phyloP scores from a whole-genome alignment of 2,113 vertebrate species.

The Bombycilla garrulus region DNA sequence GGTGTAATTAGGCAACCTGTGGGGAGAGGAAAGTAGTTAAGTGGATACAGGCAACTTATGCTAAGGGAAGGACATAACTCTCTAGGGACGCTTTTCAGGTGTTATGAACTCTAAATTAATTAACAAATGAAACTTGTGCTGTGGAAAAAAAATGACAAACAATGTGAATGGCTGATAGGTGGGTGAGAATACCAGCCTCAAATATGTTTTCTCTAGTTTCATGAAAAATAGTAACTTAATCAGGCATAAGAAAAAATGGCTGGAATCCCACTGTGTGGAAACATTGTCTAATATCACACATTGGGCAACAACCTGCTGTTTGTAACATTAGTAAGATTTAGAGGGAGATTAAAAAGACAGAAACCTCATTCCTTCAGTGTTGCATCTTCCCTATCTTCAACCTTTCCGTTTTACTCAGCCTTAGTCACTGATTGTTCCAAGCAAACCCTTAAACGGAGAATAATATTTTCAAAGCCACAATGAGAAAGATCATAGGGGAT shows the following conservation, averaged over 20 bases:
- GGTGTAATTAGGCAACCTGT: not conserved
- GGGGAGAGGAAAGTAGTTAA: not conserved
- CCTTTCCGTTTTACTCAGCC: conserved; percentile 49
- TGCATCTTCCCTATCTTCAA: conserved; percentile 55
- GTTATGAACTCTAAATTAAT: not conserved
- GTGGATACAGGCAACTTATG: not conserved
- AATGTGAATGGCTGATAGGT: not conserved
- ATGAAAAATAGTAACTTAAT: conserved; percentile 29
- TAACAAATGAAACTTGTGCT: not conserved
- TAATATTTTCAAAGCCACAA: not conserved
- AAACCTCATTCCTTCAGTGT: conserved; percentile 25
- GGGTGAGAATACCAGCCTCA: not conserved
- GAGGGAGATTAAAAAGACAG: conserved; percentile 51
- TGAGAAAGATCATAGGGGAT: not conserved
- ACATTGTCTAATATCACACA: conserved; percentile 52
- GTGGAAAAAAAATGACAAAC: not conserved
- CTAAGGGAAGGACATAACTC: not conserved
- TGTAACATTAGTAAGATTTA: conserved; percentile 22
- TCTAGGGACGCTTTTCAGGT: not conserved
- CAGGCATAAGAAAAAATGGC: not conserved
- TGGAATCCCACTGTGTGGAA: conserved; percentile 26
- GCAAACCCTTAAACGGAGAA: not conserved
- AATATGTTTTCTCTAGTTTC: not conserved
- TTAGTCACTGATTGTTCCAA: conserved; percentile 46
- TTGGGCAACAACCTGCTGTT: conserved; percentile 54